Evolutionary conservation across 1,140 invertebrate genomes (phyloP).

Genomic region (Thrips palmi): DNA sequence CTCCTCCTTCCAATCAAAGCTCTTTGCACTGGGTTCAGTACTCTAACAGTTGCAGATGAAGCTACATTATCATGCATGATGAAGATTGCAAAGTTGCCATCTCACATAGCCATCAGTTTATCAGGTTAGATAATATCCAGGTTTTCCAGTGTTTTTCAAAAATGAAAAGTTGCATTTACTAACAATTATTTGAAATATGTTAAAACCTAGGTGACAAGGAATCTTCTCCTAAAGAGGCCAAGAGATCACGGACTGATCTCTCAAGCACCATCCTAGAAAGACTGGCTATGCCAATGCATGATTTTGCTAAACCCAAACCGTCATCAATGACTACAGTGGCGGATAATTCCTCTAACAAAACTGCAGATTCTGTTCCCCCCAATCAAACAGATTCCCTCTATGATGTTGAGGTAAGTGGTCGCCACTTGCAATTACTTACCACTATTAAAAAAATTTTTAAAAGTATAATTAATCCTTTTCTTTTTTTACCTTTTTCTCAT

Average conservation of each 20-base stretch:
- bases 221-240: slow-evolving; percentile 28
- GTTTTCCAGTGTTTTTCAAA: slow-evolving; percentile 14
- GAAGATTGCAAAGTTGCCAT: slow-evolving; percentile 45
- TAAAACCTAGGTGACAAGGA: slow-evolving; percentile 41
- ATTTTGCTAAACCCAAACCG: slow-evolving; percentile 22
- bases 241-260: slow-evolving; percentile 35
- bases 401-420: slow-evolving; percentile 15
- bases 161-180: too few relatives aligned
- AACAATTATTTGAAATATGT: too few relatives aligned
- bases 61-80: slow-evolving; percentile 39
- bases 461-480: slow-evolving; percentile 1
- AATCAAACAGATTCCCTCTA: slow-evolving; percentile 14
- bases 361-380: too few relatives aligned
- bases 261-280: slow-evolving; percentile 44
- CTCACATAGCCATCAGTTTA: slow-evolving; percentile 33
- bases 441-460: slow-evolving; percentile 3
- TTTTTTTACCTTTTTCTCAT: slow-evolving; percentile 11
- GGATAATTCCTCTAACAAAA: slow-evolving; percentile 7
- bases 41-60: slow-evolving; percentile 35
- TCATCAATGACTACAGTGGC: slow-evolving; percentile 14
- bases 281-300: slow-evolving; percentile 38
- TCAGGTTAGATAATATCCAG: too few relatives aligned
- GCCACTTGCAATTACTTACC: too few relatives aligned
- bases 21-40: slow-evolving; percentile 34
- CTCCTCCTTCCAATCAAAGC: slow-evolving; percentile 36